Percentiles rank a stretch among this genome's conserved stretches.
phyloP scores from a whole-genome alignment of 2,113 vertebrate genomes.

The Rhineura floridana region DNA sequence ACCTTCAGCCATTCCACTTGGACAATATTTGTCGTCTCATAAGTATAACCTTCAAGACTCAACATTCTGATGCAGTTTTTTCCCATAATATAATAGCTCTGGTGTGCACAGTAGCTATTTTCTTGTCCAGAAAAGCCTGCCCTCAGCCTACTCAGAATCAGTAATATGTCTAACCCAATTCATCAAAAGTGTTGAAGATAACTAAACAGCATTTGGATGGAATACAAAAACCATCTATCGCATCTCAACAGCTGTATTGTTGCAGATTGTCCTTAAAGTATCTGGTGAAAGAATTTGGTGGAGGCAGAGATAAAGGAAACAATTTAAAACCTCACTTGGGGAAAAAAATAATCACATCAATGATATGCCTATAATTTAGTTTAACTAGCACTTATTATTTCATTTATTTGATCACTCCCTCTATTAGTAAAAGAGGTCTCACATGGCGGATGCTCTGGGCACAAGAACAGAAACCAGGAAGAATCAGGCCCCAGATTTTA shows the following conservation, averaged over 20 bases:
- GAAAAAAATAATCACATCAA: not conserved
- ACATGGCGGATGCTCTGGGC: not conserved
- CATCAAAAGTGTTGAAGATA: constrained; percentile 35
- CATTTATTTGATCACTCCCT: not conserved
- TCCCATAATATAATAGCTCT: not conserved
- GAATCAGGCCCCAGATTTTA: too few relatives aligned
- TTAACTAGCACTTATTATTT: not conserved
- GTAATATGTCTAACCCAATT: constrained; percentile 32
- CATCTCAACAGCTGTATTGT: constrained; percentile 10
- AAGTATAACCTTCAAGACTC: constrained; percentile 20
- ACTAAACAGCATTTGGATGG: constrained; percentile 30
- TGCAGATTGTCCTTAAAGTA: constrained; percentile 25
- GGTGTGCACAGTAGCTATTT: constrained; percentile 2
- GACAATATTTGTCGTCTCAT: not conserved
- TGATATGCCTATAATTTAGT: not conserved
- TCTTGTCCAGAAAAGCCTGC: constrained; percentile 25
- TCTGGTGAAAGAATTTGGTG: not conserved
- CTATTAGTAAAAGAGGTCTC: not conserved
- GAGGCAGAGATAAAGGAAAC: constrained; percentile 30
- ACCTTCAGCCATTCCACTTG: not conserved
- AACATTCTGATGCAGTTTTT: constrained; percentile 5
- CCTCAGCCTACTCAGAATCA: constrained; percentile 25
- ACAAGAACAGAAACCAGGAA: not conserved
- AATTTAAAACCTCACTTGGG: not conserved
- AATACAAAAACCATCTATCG: constrained; percentile 14